Conservation (phyloP, 2,797 vertebrate species). For the Parotocinclus haroldoi region DNA sequence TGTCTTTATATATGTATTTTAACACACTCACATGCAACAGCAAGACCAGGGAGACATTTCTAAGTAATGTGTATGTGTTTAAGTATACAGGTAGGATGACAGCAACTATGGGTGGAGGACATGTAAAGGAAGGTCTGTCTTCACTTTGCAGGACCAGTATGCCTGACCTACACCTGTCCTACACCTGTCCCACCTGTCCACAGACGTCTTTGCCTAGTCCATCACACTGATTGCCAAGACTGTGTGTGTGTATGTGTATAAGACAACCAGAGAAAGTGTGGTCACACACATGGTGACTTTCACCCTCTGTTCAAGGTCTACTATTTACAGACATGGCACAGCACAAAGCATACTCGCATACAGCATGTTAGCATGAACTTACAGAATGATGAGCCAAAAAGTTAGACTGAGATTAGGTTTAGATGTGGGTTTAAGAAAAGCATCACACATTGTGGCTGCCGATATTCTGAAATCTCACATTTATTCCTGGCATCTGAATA, state of each 20-base stretch:
- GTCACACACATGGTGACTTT: constrained; percentile 38
- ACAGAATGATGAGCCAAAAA: constrained; percentile 27
- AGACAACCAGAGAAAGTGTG: constrained; percentile 16
- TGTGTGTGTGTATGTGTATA: constrained; percentile 6
- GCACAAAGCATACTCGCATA: constrained; percentile 1
- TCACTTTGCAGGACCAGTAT: constrained; percentile 18
- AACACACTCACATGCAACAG: neutral
- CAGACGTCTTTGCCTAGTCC: constrained; percentile 11
- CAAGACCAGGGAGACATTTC: neutral
- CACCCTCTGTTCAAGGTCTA: constrained; percentile 45
- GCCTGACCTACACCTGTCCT: constrained; percentile 41
- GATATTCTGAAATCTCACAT: no score
- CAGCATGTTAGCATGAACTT: constrained; percentile 12
- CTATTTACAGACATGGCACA: constrained; percentile 32
- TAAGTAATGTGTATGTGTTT: constrained; percentile 1
- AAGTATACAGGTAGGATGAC: constrained; percentile 2
- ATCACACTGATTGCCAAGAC: constrained; percentile 20
- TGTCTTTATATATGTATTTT: neutral
- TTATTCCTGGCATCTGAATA: no score
- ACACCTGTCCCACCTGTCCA: constrained; percentile 38
- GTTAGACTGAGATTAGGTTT: neutral
- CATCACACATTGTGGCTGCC: no score
- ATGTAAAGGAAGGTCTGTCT: constrained; percentile 45
- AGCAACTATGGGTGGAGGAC: constrained; percentile 21
- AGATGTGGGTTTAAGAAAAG: no score